These are phyloP conservation scores for Lepus townsendii DNA, from an alignment of 2,797 vertebrate species.

Conservation along the genomic window DNA sequence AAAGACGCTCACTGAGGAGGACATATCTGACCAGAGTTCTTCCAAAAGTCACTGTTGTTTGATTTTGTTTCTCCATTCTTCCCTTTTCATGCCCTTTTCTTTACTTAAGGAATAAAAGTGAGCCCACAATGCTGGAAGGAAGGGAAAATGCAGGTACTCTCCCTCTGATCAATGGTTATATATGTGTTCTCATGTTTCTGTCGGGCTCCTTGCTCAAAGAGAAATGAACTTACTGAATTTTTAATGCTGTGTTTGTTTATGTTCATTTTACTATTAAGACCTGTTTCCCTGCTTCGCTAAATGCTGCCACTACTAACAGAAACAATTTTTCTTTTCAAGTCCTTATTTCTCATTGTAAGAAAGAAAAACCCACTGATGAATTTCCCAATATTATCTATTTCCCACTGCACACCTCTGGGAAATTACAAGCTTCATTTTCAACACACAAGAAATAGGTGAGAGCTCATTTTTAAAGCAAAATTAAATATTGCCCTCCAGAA, in stretches of 20 bases:
- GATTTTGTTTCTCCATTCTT: constrained; percentile 69
- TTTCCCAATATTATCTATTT: constrained; percentile 71
- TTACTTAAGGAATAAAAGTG: neutral
- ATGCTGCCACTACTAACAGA: neutral
- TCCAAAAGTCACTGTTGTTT: constrained; percentile 40
- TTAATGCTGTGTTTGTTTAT: constrained; percentile 65
- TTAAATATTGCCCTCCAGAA: constrained; percentile 75
- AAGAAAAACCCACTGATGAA: constrained; percentile 46
- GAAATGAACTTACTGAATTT: constrained; percentile 62
- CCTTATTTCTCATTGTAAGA: constrained; percentile 49
- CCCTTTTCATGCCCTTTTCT: constrained; percentile 8
- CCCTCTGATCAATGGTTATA: constrained; percentile 32
- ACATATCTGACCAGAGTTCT: constrained; percentile 26
- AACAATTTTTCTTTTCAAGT: constrained; percentile 37
- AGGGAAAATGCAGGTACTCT: neutral
- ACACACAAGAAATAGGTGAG: constrained; percentile 67
- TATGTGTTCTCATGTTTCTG: neutral
- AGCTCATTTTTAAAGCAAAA: constrained; percentile 77
- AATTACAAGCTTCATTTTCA: constrained; percentile 79
- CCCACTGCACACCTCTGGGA: constrained; percentile 70
- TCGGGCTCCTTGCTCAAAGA: constrained; percentile 11
- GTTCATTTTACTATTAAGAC: constrained; percentile 59
- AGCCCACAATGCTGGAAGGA: neutral
- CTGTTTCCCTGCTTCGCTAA: constrained; percentile 52
- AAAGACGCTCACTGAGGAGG: neutral